Base-by-base conservation (phyloP, 1,140 invertebrate species). In the Pollicipes pollicipes region DNA sequence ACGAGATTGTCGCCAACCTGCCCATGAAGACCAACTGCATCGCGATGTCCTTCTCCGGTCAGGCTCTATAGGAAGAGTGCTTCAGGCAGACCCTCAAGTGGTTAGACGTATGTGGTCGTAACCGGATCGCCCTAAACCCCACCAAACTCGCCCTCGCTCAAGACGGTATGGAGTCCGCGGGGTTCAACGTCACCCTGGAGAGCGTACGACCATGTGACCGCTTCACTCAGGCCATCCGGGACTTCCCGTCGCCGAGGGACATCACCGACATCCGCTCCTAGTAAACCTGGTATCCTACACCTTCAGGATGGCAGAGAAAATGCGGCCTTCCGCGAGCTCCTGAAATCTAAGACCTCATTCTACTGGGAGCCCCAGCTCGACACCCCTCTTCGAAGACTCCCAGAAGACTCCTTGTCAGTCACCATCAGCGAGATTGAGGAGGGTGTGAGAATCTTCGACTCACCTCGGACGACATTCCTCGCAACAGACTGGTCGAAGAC, bases 401-500 rank as follows among this genome's bases (percentile, higher is more conserved):
- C 10, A 45, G 24, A 45, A 24, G 37, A n/a, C n/a, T n/a, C n/a
- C n/a, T n/a, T n/a, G n/a, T n/a, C n/a, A n/a, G 37, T 70, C 58
- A 70, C 45, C n/a, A 21, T 70, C n/a, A 24, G 45, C 3, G 37
- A 58, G 30, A 68, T 70, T 24, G 30, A 28, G 16, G 68, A 70
- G 26, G 69, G 69, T 30, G 69, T 70, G 30, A 35, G 30, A 70
- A 70, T 70, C 10, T 72, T 70, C 68, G 68, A 72, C 16, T 64
- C 70, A 31, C 66, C 64, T 4, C 31, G 68, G 28, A 8, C 6
- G 1, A 70, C 68, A 10, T 72, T 66, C 35, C 68, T 70, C 28
- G 71, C 37, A 21, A 72, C 71, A 28, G 71, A 72, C 37, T 72
- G 71, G 67, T 64, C 37, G 30, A 72, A 70, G 45, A 30, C 24